These are phyloP conservation scores for Azemiops feae DNA, from an alignment of 2,113 vertebrate species.

Conservation along the genomic window DNA sequence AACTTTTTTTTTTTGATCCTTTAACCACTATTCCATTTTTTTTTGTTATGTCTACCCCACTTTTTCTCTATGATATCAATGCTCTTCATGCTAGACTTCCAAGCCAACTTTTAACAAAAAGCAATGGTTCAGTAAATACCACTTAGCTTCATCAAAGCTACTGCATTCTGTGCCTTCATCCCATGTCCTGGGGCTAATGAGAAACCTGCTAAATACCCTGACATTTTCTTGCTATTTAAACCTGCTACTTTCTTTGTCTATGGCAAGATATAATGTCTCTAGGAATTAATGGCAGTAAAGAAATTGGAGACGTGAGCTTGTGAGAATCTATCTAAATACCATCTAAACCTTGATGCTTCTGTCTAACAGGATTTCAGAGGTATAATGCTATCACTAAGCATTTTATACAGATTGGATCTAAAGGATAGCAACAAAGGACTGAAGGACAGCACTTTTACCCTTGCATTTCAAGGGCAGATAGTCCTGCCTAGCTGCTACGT, in stretches of 20 bases:
- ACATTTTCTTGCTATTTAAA: neutral
- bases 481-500: neutral
- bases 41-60: neutral
- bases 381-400: conserved; percentile 26
- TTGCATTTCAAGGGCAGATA: conserved; percentile 35
- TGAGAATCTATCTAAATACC: conserved; percentile 40
- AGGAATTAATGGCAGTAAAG: conserved; percentile 48
- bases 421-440: conserved; percentile 40
- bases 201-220: neutral
- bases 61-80: neutral
- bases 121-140: neutral
- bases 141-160: neutral
- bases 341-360: conserved; percentile 25
- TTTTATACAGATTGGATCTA: conserved; percentile 51
- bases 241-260: neutral
- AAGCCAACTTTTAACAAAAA: neutral
- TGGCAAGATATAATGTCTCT: conserved; percentile 31
- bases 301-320: conserved; percentile 37
- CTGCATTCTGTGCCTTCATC: neutral
- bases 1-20: neutral
- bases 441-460: conserved; percentile 37
- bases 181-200: neutral
- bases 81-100: neutral
- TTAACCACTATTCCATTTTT: neutral
- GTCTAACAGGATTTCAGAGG: conserved; percentile 59